Evolutionary conservation across 2,888 invertebrate species (phyloP).

Genomic region (Standfussiana lucernea): DNA sequence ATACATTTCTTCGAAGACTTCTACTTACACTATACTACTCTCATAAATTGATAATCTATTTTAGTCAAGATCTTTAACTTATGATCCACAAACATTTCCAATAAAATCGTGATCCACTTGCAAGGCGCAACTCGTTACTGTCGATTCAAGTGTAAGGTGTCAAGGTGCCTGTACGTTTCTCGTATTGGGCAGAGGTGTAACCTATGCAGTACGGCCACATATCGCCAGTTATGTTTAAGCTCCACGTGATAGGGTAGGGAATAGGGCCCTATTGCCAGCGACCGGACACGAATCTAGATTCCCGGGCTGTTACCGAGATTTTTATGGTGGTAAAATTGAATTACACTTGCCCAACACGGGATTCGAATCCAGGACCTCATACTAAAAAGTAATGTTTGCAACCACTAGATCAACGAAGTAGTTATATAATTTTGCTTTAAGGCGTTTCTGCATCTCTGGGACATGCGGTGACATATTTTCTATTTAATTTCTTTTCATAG

Average conservation of each 20-base stretch:
- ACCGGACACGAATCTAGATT: no score
- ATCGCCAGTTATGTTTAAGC: not conserved
- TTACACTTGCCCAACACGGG: no score
- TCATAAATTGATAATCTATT: not conserved
- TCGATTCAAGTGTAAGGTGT: not conserved
- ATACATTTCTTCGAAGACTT: not conserved
- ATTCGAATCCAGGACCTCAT: no score
- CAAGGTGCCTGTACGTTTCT: not conserved
- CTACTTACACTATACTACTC: not conserved
- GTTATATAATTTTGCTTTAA: not conserved
- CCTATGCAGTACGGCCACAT: no score
- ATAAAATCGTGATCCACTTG: no score
- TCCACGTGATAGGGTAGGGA: accelerated
- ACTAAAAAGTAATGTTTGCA: no score
- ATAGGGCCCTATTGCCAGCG: no score
- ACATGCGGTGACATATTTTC: not conserved
- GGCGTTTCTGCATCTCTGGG: no score
- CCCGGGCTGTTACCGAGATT: no score
- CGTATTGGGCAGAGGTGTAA: no score
- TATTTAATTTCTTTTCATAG: not conserved
- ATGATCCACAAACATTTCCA: no score
- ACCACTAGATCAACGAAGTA: not conserved
- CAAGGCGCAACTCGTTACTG: not conserved
- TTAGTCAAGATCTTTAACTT: no score
- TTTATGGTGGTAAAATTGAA: not conserved